phyloP scores from a whole-genome alignment of 2,888 invertebrate genomes.

The Apodemia mormo region DNA sequence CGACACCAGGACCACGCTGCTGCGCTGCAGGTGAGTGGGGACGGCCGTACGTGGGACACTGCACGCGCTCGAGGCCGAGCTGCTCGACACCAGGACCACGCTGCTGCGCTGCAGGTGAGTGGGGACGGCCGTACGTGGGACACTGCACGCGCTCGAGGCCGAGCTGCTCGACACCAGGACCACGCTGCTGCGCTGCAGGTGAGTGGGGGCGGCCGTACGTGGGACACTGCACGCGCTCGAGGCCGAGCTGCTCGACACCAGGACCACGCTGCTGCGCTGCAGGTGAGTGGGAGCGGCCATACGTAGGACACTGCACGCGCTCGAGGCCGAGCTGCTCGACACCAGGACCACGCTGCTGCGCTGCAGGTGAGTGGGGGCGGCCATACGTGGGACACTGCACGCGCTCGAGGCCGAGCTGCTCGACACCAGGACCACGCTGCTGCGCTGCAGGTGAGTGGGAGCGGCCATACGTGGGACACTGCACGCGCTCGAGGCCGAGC shows the following conservation, averaged over 20 bases:
- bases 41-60: conserved; percentile 56
- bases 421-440: conserved; percentile 31
- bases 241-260: conserved; percentile 46
- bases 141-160: conserved; percentile 57
- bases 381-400: conserved; percentile 48
- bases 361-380: conserved; percentile 52
- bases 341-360: conserved; percentile 30
- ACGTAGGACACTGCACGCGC: conserved; percentile 52
- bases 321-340: conserved; percentile 53
- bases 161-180: conserved; percentile 43
- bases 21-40: conserved; percentile 48
- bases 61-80: conserved; percentile 56
- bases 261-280: conserved; percentile 24
- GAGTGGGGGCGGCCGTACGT: conserved; percentile 60
- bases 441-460: conserved; percentile 48
- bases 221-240: conserved; percentile 56
- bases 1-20: conserved; percentile 31
- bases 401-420: conserved; percentile 55
- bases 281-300: conserved; percentile 54
- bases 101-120: conserved; percentile 28
- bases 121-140: conserved; percentile 61
- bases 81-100: too few species aligned
- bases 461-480: conserved; percentile 49
- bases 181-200: conserved; percentile 21
- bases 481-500: conserved; percentile 56